phyloP scores from a whole-genome alignment of 92 coral and sea anemone genomes.

The Porites evermanni region DNA sequence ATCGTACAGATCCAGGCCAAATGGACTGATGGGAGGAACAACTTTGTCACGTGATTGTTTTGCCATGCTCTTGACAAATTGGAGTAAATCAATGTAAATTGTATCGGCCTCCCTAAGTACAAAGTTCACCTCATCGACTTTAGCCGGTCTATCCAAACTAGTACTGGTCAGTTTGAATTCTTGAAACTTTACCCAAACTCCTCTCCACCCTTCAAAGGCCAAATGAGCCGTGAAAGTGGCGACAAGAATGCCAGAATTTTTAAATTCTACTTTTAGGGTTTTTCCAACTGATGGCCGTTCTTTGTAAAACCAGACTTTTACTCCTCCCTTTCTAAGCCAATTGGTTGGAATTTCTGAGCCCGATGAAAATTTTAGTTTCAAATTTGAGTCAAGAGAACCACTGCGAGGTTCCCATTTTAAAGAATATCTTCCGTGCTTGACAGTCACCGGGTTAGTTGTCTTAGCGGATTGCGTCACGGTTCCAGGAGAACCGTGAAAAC shows the following conservation, averaged over 20 bases:
- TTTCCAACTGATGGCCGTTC: neutral
- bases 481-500: slow-evolving; percentile 18
- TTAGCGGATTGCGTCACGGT: slow-evolving; percentile 1
- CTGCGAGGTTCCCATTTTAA: slow-evolving; percentile 31
- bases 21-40: slow-evolving; percentile 65
- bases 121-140: slow-evolving; percentile 7
- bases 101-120: slow-evolving; percentile 3
- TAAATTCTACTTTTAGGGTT: neutral
- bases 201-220: slow-evolving; percentile 64
- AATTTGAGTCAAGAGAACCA: neutral
- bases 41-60: slow-evolving; percentile 66
- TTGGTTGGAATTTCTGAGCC: neutral
- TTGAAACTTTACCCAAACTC: slow-evolving; percentile 50
- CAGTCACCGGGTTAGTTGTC: slow-evolving; percentile 1
- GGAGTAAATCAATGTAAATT: slow-evolving; percentile 60
- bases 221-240: slow-evolving; percentile 21
- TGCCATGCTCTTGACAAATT: slow-evolving; percentile 7
- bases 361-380: neutral
- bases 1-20: slow-evolving; percentile 32
- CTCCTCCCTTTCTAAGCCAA: slow-evolving; percentile 40
- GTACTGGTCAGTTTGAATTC: slow-evolving; percentile 13
- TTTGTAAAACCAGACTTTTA: slow-evolving; percentile 74
- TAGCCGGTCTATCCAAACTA: neutral
- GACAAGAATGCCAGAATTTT: neutral
- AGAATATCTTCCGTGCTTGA: slow-evolving; percentile 29